These are phyloP conservation scores for Oryzias woworae DNA, from an alignment of 2,113 vertebrate genomes.

Conservation along the genomic window DNA sequence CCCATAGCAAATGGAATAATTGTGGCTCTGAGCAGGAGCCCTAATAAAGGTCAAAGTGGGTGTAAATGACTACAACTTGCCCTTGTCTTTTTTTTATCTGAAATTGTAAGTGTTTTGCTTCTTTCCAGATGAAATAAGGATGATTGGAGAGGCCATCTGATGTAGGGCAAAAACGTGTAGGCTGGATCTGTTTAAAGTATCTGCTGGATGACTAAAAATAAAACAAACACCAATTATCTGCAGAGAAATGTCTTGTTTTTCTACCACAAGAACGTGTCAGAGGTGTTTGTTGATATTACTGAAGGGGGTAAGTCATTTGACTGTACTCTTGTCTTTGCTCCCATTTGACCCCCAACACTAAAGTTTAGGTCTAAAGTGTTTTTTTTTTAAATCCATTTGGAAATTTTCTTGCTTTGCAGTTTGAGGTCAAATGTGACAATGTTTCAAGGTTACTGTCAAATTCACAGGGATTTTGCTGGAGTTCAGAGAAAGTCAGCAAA, in stretches of 20 bases:
- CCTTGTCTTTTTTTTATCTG: conserved; percentile 31
- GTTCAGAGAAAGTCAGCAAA: conserved; percentile 36
- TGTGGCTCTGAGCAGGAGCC: conserved; percentile 54
- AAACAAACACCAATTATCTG: conserved; percentile 63
- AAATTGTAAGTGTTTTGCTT: conserved; percentile 21
- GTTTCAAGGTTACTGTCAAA: background rate
- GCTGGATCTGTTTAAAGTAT: conserved; percentile 39
- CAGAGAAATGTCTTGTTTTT: background rate
- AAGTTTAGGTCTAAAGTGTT: too few species aligned
- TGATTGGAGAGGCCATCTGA: conserved; percentile 59
- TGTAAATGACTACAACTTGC: conserved; percentile 51
- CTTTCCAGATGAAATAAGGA: conserved; percentile 51
- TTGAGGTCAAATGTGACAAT: too few species aligned
- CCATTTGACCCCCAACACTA: too few species aligned
- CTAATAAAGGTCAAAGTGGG: conserved; percentile 68
- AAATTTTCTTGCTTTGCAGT: too few species aligned
- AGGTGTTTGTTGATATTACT: too few species aligned
- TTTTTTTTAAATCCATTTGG: too few species aligned
- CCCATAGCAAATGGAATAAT: conserved; percentile 62
- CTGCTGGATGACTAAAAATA: conserved; percentile 51
- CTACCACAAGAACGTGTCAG: too few species aligned
- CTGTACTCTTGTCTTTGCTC: too few species aligned
- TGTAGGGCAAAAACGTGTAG: conserved; percentile 24
- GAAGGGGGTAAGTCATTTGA: too few species aligned
- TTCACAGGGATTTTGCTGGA: conserved; percentile 8